phyloP scores from a whole-genome alignment of 2,113 vertebrate species.

The Crotalus helleri region DNA sequence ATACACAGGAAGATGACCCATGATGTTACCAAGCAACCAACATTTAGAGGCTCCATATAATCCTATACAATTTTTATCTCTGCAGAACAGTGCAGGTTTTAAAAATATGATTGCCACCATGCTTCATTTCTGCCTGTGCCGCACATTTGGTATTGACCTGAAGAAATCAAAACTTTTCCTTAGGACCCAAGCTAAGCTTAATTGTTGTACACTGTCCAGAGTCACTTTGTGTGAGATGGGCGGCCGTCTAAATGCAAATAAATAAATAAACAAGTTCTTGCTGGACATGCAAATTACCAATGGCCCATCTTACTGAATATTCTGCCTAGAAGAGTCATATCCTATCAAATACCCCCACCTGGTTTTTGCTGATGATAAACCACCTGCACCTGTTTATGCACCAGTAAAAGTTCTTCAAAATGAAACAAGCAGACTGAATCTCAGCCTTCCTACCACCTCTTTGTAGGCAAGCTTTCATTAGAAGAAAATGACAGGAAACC shows the following conservation, averaged over 20 bases:
- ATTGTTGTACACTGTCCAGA: not conserved
- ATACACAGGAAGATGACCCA: not conserved
- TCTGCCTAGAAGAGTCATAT: not conserved
- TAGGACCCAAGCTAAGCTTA: not conserved
- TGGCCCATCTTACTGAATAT: not conserved
- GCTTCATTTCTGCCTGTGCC: not conserved
- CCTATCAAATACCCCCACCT: not conserved
- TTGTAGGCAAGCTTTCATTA: not conserved
- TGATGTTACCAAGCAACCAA: conserved; percentile 25
- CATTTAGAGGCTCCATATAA: not conserved
- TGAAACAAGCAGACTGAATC: not conserved
- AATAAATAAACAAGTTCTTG: not conserved
- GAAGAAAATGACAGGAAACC: not conserved
- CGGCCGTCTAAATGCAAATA: not conserved
- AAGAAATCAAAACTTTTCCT: not conserved
- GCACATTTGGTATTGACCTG: not conserved
- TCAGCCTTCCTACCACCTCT: not conserved
- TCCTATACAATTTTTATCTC: conserved; percentile 22
- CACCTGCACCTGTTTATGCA: not conserved
- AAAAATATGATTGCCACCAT: not conserved
- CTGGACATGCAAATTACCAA: not conserved
- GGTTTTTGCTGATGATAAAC: not conserved
- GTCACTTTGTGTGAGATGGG: not conserved
- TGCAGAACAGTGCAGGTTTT: not conserved
- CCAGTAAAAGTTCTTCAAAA: not conserved